Conservation (phyloP, 2,888 invertebrate species). For the Tholera decimalis region DNA sequence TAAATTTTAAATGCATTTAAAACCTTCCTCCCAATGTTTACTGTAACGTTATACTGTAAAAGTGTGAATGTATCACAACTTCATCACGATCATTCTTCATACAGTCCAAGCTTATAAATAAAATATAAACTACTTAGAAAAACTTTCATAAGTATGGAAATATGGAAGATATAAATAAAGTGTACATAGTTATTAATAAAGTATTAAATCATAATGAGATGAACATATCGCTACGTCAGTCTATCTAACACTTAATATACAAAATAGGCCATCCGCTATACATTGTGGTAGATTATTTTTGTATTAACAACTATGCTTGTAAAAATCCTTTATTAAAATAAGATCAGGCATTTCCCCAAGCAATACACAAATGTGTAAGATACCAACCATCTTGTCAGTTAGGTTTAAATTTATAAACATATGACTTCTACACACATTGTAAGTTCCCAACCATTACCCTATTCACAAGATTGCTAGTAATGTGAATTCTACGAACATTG, state of each 20-base stretch:
- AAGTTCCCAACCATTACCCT: too few relatives aligned
- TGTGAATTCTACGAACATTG: too few relatives aligned
- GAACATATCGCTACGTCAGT: constrained; percentile 74
- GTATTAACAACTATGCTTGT: constrained; percentile 44
- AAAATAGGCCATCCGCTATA: constrained; percentile 78
- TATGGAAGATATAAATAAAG: constrained; percentile 57
- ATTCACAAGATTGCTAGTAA: too few relatives aligned
- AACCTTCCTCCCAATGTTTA: neutral
- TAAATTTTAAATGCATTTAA: neutral
- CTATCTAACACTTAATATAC: constrained; percentile 79
- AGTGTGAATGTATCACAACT: constrained; percentile 25
- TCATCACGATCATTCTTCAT: constrained; percentile 23
- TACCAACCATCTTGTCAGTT: neutral
- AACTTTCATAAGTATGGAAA: constrained; percentile 44
- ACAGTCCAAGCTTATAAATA: constrained; percentile 40
- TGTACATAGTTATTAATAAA: constrained; percentile 43
- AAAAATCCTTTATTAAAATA: neutral
- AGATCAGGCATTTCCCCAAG: accelerated
- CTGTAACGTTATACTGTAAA: constrained; percentile 29
- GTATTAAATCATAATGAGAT: constrained; percentile 54
- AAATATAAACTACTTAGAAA: constrained; percentile 28
- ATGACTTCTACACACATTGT: too few relatives aligned
- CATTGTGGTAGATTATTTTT: constrained; percentile 18
- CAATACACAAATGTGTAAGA: neutral
- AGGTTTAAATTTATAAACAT: neutral